phyloP scores from a whole-genome alignment of 2,113 vertebrate species.

The Guaruba guarouba region DNA sequence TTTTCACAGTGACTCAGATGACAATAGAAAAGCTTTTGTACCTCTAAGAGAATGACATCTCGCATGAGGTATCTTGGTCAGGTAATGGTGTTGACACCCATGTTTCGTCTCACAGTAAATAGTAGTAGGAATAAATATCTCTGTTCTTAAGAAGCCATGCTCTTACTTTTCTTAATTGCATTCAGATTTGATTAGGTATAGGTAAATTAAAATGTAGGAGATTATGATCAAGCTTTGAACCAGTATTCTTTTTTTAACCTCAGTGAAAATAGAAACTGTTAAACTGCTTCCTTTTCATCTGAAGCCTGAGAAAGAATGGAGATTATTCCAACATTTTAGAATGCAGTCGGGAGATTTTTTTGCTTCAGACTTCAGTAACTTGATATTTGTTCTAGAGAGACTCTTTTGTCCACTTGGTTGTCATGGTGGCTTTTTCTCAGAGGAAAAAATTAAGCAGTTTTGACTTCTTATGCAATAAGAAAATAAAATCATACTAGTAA shows the following conservation, averaged over 20 bases:
- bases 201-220: neutral
- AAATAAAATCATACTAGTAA: neutral
- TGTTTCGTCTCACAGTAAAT: neutral
- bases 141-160: neutral
- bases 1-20: neutral
- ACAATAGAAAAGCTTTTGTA: neutral
- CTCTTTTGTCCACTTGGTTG: neutral
- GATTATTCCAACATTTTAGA: neutral
- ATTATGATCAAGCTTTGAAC: neutral
- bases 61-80: neutral
- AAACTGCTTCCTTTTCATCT: neutral
- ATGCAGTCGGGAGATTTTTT: neutral
- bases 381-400: neutral
- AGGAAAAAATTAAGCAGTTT: neutral
- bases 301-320: neutral
- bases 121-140: neutral
- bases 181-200: neutral
- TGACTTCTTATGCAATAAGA: neutral
- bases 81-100: neutral
- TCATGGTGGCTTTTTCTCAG: neutral
- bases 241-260: neutral
- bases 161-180: neutral
- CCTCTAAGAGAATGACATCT: neutral
- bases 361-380: neutral
- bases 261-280: neutral